Conservation (phyloP, 2,113 vertebrate genomes). For the Piaya cayana region DNA sequence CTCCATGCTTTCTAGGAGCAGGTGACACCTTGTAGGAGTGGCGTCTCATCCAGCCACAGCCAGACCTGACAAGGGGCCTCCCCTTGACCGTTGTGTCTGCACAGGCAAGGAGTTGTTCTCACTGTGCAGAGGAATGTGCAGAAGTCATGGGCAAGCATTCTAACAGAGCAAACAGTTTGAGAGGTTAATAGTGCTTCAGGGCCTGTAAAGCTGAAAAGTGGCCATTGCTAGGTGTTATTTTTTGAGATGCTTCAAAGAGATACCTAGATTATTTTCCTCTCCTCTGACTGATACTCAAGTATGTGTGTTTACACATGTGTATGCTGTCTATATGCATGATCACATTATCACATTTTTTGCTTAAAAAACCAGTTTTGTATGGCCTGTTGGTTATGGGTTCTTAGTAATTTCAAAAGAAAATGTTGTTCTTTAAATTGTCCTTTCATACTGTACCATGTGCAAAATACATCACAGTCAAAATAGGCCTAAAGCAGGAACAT, state of each 20-base stretch:
- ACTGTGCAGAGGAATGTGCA: neutral
- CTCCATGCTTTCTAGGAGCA: neutral
- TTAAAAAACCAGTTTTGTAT: neutral
- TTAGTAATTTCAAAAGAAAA: neutral
- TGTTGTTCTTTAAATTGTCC: neutral
- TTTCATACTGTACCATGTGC: neutral
- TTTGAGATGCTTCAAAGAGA: neutral
- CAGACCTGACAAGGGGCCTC: neutral
- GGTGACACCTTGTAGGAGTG: neutral
- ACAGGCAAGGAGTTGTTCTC: neutral
- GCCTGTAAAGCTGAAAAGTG: neutral
- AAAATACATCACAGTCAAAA: neutral
- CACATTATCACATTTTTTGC: neutral
- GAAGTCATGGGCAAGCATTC: neutral
- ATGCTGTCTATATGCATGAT: no score
- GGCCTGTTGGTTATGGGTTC: neutral
- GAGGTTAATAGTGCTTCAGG: neutral
- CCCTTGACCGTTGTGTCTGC: rapidly evolving
- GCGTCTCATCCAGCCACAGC: neutral
- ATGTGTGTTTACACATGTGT: neutral
- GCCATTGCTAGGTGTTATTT: neutral
- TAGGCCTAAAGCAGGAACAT: neutral
- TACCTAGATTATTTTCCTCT: neutral
- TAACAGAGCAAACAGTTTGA: neutral
- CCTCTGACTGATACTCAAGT: neutral